Percentiles rank a stretch among this genome's conserved stretches.
phyloP scores from a whole-genome alignment of 2,113 vertebrate species.

The Zeus faber region DNA sequence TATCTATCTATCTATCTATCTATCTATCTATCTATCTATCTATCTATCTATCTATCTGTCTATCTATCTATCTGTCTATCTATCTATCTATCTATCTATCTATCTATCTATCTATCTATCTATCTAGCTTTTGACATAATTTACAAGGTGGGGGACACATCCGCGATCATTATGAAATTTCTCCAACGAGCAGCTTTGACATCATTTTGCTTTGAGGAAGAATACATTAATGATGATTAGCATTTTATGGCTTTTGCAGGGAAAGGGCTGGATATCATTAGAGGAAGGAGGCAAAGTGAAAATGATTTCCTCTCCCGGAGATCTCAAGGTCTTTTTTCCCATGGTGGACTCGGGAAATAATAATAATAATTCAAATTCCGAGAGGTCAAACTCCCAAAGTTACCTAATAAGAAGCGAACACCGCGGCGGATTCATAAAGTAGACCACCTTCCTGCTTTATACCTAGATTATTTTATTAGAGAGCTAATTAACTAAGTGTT shows the following conservation, averaged over 20 bases:
- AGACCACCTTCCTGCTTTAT: background rate
- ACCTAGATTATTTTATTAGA: too few species aligned
- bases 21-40: too few species aligned
- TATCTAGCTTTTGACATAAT: conserved; percentile 15
- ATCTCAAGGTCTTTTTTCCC: conserved; percentile 43
- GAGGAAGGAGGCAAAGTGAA: conserved; percentile 25
- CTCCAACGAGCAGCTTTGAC: conserved; percentile 49
- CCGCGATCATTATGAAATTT: conserved; percentile 42
- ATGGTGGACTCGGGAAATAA: conserved; percentile 1
- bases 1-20: too few species aligned
- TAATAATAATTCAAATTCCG: conserved; percentile 34
- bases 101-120: too few species aligned
- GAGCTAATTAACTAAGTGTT: too few species aligned
- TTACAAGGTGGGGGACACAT: conserved; percentile 29
- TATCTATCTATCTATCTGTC: too few species aligned
- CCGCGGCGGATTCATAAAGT: background rate
- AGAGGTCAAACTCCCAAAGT: conserved; percentile 7
- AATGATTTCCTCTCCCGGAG: conserved; percentile 29
- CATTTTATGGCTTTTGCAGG: conserved; percentile 49
- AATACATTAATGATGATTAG: conserved; percentile 61
- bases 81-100: too few species aligned
- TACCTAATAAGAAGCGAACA: background rate
- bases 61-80: too few species aligned
- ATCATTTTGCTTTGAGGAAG: conserved; percentile 56
- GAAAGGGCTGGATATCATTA: conserved; percentile 57